These are phyloP conservation scores for Pogonomyrmex californicus DNA, from an alignment of 1,140 invertebrate genomes.

Conservation along the genomic window DNA sequence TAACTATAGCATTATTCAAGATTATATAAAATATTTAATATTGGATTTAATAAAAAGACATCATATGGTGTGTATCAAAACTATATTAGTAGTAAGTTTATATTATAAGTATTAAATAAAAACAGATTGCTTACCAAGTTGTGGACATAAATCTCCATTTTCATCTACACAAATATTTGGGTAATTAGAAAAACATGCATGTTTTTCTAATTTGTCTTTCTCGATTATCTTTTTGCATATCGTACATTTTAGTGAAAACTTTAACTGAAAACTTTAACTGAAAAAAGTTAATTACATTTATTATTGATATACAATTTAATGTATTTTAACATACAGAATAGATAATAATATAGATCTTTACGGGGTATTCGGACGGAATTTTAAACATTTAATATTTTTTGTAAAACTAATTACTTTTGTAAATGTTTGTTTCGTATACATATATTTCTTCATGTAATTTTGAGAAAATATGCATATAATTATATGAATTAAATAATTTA, in stretches of 20 bases:
- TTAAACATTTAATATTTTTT: no score
- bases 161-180: neutral
- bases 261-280: neutral
- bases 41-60: neutral
- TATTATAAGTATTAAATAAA: neutral
- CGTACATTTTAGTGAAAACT: neutral
- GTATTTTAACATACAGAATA: no score
- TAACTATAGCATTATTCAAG: neutral
- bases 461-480: no score
- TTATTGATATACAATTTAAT: neutral
- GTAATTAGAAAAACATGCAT: neutral
- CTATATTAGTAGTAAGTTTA: neutral
- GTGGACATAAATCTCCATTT: conserved; percentile 13
- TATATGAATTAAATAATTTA: no score
- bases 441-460: no score
- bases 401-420: no score
- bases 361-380: no score
- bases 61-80: neutral
- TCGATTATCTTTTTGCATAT: neutral
- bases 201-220: neutral
- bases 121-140: conserved; percentile 6
- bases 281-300: neutral
- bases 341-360: no score
- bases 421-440: no score
- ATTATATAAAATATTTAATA: neutral